Percentiles rank a stretch among this genome's conserved stretches.
Evolutionary conservation across 1,140 invertebrate species (phyloP).

Genomic region (Bemisia tabaci): DNA sequence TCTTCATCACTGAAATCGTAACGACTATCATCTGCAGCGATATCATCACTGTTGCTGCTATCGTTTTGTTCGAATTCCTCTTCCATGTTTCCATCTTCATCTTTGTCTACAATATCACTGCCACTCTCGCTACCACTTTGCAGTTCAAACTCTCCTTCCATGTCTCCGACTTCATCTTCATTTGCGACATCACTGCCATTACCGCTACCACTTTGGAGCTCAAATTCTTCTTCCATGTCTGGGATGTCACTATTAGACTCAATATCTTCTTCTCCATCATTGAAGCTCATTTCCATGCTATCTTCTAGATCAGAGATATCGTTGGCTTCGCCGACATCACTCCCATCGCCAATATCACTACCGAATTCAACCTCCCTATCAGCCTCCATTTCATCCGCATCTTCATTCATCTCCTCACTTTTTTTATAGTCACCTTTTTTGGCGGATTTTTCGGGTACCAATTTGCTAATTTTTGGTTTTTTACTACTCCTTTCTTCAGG

Average conservation of each 20-base stretch:
- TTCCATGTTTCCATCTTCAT: slow-evolving; percentile 19
- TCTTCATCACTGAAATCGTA: slow-evolving; percentile 30
- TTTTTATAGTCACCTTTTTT: slow-evolving; percentile 14
- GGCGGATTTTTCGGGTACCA: too few species aligned
- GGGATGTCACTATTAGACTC: too few species aligned
- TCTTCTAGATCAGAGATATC: slow-evolving; percentile 18
- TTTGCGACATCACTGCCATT: slow-evolving; percentile 21
- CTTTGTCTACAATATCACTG: slow-evolving; percentile 31
- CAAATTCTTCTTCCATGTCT: slow-evolving; percentile 20
- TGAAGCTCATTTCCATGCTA: too few species aligned
- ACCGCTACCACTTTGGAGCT: slow-evolving; percentile 14
- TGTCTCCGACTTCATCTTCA: slow-evolving; percentile 25
- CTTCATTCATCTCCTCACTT: slow-evolving; percentile 11
- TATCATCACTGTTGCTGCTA: slow-evolving; percentile 10
- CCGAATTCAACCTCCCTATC: slow-evolving; percentile 14
- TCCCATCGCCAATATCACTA: slow-evolving; percentile 15
- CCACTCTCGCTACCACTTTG: slow-evolving; percentile 27
- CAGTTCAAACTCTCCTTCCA: slow-evolving; percentile 20
- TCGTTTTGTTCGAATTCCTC: slow-evolving; percentile 18
- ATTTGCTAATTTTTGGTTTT: too few species aligned
- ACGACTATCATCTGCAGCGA: slow-evolving; percentile 21
- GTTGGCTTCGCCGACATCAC: slow-evolving; percentile 17
- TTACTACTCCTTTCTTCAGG: slow-evolving; percentile 15
- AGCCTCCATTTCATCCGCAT: slow-evolving; percentile 13
- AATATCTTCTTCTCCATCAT: too few species aligned